A percentile compares a stretch with the other conserved stretches of the same genome.
Conservation (phyloP, 2,888 invertebrate species). For the Ecliptopera silaceata region DNA sequence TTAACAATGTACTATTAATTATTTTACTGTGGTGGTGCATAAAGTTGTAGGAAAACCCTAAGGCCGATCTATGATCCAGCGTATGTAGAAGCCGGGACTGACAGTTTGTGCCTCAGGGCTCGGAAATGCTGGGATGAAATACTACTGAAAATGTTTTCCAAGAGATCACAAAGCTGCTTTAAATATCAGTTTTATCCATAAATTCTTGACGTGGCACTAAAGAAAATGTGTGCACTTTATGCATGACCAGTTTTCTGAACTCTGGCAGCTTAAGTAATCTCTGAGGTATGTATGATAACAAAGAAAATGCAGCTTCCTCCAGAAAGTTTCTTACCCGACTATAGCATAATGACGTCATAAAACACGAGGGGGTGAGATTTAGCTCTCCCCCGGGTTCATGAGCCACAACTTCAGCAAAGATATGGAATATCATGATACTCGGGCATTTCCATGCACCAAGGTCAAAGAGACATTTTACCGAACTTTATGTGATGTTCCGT, state of each 20-base stretch:
- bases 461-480: conserved; percentile 1
- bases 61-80: no score
- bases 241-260: background rate
- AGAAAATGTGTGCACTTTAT: no score
- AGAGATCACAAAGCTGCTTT: no score
- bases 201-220: no score
- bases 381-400: conserved; percentile 22
- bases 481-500: background rate
- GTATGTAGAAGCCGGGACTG: no score
- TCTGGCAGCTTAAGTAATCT: conserved; percentile 1
- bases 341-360: conserved; percentile 32
- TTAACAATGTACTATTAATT: no score
- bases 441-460: conserved; percentile 6
- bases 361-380: conserved; percentile 27
- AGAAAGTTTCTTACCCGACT: conserved; percentile 17
- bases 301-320: conserved; percentile 24
- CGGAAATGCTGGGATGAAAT: no score
- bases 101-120: no score
- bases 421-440: conserved; percentile 4
- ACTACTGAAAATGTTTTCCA: no score
- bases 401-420: conserved; percentile 12
- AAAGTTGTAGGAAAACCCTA: no score
- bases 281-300: conserved; percentile 16
- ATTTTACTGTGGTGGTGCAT: no score
- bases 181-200: no score